phyloP scores from a whole-genome alignment of 1,140 invertebrate genomes.

The Drosophila varians region DNA sequence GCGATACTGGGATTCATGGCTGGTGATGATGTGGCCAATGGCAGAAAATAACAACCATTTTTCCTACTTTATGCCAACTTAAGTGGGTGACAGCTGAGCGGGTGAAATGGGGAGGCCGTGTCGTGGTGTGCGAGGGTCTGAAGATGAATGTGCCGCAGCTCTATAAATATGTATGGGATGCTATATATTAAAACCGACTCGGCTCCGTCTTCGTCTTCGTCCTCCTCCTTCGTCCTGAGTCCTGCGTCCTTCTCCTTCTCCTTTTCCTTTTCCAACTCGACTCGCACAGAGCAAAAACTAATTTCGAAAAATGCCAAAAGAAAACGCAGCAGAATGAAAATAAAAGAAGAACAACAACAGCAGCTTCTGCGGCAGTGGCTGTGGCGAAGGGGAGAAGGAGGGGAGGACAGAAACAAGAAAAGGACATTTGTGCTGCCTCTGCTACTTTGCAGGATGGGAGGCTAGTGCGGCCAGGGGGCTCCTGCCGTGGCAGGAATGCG shows the following conservation, averaged over 20 bases:
- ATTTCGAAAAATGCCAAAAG: conserved; percentile 83
- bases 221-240: neutral
- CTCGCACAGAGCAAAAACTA: conserved; percentile 79
- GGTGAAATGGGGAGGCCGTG: conserved; percentile 6
- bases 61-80: conserved; percentile 77
- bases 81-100: conserved; percentile 67
- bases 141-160: conserved; percentile 82
- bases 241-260: neutral
- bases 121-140: conserved; percentile 35
- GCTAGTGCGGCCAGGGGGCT: neutral
- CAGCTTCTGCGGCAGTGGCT: conserved; percentile 7
- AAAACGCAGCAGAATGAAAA: conserved; percentile 79
- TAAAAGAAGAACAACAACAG: conserved; percentile 63
- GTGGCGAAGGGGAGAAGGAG: conserved; percentile 9
- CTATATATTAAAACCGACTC: conserved; percentile 83
- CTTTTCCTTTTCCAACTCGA: conserved; percentile 42
- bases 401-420: conserved; percentile 51
- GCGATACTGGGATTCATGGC: conserved; percentile 41
- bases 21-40: conserved; percentile 66
- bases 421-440: conserved; percentile 77
- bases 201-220: conserved; percentile 49
- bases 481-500: conserved; percentile 28
- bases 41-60: conserved; percentile 65
- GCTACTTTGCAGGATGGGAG: conserved; percentile 38
- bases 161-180: conserved; percentile 83